Evolutionary conservation across 1,140 invertebrate species (phyloP).

Genomic region (Drosophila jambulina): DNA sequence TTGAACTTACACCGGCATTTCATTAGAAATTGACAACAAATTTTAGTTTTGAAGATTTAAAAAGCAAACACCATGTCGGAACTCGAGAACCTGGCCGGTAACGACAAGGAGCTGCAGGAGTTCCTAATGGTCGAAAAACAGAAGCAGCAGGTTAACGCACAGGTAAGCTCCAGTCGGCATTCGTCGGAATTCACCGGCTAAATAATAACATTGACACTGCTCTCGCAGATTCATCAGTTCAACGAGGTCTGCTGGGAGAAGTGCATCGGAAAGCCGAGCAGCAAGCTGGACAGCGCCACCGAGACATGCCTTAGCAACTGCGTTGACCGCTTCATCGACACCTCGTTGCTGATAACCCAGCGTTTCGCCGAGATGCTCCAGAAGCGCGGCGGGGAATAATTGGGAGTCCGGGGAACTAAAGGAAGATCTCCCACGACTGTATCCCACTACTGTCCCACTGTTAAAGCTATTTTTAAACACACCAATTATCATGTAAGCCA

Average conservation of each 20-base stretch:
- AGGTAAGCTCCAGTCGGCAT: conserved; percentile 86
- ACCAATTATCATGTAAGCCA: conserved; percentile 27
- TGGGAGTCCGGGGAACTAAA: neutral
- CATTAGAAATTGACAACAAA: conserved; percentile 13
- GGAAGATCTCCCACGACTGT: too few relatives aligned
- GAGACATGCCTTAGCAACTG: conserved; percentile 97
- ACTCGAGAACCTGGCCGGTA: conserved; percentile 79
- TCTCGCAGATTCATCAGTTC: conserved; percentile 93
- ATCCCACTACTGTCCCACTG: conserved; percentile 6
- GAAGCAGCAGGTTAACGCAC: conserved; percentile 93
- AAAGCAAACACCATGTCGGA: conserved; percentile 77
- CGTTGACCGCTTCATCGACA: conserved; percentile 97
- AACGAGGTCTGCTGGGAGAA: conserved; percentile 98
- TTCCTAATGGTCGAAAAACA: conserved; percentile 94
- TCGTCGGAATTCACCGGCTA: neutral
- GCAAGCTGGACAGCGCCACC: conserved; percentile 94
- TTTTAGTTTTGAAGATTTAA: conserved; percentile 21
- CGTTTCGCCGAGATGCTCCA: conserved; percentile 90
- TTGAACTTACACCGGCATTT: neutral
- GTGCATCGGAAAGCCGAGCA: conserved; percentile 94
- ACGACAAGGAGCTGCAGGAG: conserved; percentile 91
- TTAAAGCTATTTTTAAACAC: conserved; percentile 32
- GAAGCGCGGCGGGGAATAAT: conserved; percentile 51
- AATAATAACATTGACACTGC: conserved; percentile 42
- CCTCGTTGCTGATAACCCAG: conserved; percentile 94